Evolutionary conservation across 2,888 invertebrate species (phyloP).

Genomic region (Eupithecia dodoneata): DNA sequence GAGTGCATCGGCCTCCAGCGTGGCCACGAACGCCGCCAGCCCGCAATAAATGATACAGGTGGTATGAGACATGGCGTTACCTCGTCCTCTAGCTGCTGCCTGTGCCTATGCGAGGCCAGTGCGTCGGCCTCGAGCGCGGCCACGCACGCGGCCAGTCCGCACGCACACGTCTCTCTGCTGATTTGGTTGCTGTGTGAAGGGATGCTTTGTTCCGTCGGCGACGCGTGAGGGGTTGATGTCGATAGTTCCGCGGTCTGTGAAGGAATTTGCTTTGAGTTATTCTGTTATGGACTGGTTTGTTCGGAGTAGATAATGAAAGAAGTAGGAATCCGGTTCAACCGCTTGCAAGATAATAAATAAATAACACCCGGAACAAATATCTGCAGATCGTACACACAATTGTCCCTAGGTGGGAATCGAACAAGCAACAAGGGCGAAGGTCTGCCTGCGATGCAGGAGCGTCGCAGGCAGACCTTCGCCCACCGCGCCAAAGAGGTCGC

Average conservation of each 20-base stretch:
- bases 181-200: conserved; percentile 19
- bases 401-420: no score
- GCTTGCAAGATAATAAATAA: neutral
- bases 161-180: conserved; percentile 38
- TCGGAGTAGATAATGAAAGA: neutral
- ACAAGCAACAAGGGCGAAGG: no score
- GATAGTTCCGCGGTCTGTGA: conserved; percentile 39
- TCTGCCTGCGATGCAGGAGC: no score
- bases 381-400: no score
- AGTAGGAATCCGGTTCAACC: neutral
- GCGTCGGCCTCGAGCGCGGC: conserved; percentile 82
- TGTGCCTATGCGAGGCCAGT: conserved; percentile 56
- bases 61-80: conserved; percentile 43
- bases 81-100: conserved; percentile 74
- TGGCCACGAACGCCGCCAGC: conserved; percentile 75
- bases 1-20: conserved; percentile 80
- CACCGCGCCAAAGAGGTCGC: no score
- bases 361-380: no score
- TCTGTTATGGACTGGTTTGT: neutral
- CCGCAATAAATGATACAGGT: conserved; percentile 55
- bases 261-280: neutral
- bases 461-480: no score
- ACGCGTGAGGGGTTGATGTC: conserved; percentile 26
- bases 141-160: conserved; percentile 75
- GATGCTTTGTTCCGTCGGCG: conserved; percentile 26